Evolutionary conservation across 2,888 invertebrate genomes (phyloP).

Genomic region (Panopea generosa): DNA sequence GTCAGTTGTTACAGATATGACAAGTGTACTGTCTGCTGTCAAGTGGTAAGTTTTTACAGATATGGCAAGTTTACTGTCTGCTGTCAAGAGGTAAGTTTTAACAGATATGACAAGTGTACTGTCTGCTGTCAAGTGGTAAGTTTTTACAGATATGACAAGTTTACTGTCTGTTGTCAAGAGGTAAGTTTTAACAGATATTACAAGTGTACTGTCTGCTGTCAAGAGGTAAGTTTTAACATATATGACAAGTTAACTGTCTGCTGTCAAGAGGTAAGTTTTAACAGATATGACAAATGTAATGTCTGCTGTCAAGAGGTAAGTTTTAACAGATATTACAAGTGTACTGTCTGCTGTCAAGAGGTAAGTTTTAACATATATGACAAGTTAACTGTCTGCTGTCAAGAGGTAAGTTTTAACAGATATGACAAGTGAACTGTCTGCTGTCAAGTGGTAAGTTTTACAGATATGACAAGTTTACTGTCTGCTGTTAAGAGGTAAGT

Average conservation of each 20-base stretch:
- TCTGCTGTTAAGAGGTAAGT: constrained; percentile 94
- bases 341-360: too few relatives aligned
- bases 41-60: constrained; percentile 82
- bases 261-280: constrained; percentile 87
- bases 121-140: constrained; percentile 91
- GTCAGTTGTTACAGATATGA: too few relatives aligned
- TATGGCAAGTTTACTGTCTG: constrained; percentile 98
- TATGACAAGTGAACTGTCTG: constrained; percentile 98
- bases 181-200: too few relatives aligned
- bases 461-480: constrained; percentile 93
- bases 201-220: too few relatives aligned
- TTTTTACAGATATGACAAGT: too few relatives aligned
- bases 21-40: constrained; percentile 97
- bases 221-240: constrained; percentile 84
- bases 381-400: constrained; percentile 97
- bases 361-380: constrained; percentile 87
- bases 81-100: constrained; percentile 87
- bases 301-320: constrained; percentile 90
- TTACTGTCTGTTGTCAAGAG: constrained; percentile 96
- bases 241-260: constrained; percentile 96
- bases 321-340: background rate
- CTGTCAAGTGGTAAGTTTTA: constrained; percentile 87
- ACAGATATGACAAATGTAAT: constrained; percentile 93
- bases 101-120: constrained; percentile 95
- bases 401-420: constrained; percentile 86